phyloP scores from a whole-genome alignment of 2,113 vertebrate species.

The Laterallus jamaicensis region DNA sequence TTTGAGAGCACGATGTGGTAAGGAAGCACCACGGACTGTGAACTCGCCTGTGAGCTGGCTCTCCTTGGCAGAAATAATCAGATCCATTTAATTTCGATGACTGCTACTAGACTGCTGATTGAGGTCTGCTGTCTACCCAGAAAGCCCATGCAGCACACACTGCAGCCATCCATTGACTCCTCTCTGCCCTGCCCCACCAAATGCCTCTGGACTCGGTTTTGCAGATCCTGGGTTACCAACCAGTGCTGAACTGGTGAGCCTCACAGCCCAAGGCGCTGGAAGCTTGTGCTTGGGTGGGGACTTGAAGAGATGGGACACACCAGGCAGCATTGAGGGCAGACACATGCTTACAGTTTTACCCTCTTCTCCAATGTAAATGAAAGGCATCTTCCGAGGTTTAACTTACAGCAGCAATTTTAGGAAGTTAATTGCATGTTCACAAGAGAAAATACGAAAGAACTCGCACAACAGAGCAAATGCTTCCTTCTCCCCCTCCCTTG shows the following conservation, averaged over 20 bases:
- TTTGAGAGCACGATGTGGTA: background rate
- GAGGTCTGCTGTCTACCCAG: background rate
- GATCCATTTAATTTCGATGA: background rate
- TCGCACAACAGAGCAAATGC: background rate
- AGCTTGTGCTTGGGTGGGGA: background rate
- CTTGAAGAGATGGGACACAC: background rate
- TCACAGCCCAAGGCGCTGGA: background rate
- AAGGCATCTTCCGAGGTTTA: background rate
- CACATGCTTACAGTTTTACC: accelerated
- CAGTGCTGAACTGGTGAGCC: background rate
- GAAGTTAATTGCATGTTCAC: background rate
- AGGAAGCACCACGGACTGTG: accelerated
- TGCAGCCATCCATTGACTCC: accelerated
- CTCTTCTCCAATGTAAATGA: background rate
- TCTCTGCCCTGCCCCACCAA: background rate
- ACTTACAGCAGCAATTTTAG: background rate
- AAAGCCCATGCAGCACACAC: background rate
- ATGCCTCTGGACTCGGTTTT: background rate
- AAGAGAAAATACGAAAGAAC: constrained; percentile 5
- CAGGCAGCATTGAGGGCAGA: background rate
- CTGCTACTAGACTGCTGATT: background rate
- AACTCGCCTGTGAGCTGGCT: background rate
- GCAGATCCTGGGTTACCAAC: background rate
- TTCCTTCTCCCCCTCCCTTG: background rate
- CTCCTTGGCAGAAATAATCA: background rate